phyloP scores from a whole-genome alignment of 2,113 vertebrate species.

The Mesitornis unicolor region DNA sequence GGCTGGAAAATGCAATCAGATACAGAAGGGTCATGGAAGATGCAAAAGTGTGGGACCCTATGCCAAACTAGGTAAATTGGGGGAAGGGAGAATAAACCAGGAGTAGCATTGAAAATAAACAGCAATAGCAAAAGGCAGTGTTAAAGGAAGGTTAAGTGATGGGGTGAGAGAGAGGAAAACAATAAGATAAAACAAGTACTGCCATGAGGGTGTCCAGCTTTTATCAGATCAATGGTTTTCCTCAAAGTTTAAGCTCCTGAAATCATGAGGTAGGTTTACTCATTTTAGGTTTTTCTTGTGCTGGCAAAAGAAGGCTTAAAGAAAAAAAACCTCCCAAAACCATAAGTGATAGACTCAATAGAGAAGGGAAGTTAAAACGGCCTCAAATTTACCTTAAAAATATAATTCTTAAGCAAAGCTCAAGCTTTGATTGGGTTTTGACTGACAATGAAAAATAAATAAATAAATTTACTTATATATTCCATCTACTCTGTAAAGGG shows the following conservation, averaged over 20 bases:
- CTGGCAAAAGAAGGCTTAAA: not conserved
- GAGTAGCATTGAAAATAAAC: not conserved
- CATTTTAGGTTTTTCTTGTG: not conserved
- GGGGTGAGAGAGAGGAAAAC: not conserved
- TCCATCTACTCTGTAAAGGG: not conserved
- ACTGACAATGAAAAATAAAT: not conserved
- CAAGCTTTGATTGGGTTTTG: not conserved
- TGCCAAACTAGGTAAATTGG: not conserved
- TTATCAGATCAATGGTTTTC: not conserved
- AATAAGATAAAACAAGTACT: not conserved
- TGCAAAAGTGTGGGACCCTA: not conserved
- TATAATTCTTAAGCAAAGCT: not conserved
- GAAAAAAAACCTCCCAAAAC: not conserved
- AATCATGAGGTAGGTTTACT: not conserved
- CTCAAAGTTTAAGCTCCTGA: not conserved
- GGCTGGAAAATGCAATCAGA: not conserved
- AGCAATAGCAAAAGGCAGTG: not conserved
- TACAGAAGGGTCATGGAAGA: not conserved
- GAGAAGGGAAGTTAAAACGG: not conserved
- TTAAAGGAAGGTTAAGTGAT: not conserved
- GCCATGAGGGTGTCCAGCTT: not conserved
- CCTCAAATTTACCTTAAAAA: not conserved
- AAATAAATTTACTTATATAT: not conserved
- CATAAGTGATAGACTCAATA: not conserved
- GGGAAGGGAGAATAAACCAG: not conserved